A percentile compares a stretch with the other conserved stretches of the same genome.
phyloP scores from a whole-genome alignment of 2,888 invertebrate species.

The Rhamphomyia laevipes region DNA sequence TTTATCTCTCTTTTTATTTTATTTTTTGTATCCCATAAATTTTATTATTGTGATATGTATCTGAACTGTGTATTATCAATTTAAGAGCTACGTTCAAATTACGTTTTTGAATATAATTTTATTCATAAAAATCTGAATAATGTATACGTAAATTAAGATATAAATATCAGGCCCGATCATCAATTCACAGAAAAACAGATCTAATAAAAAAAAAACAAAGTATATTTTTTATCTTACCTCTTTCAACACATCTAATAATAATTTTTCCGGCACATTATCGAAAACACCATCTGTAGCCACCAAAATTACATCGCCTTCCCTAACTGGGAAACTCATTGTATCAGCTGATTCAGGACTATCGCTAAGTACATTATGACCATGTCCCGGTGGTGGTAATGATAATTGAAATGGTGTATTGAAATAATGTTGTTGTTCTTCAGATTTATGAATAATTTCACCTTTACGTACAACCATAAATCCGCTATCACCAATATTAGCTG shows the following conservation, averaged over 20 bases:
- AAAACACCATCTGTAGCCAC: constrained; percentile 97
- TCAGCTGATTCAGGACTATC: constrained; percentile 91
- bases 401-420: constrained; percentile 98
- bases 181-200: no score
- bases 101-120: no score
- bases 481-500: constrained; percentile 98
- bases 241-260: constrained; percentile 75
- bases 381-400: constrained; percentile 84
- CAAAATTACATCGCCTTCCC: constrained; percentile 88
- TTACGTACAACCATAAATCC: constrained; percentile 87
- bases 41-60: no score
- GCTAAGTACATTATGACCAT: constrained; percentile 74
- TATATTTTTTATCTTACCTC: no score
- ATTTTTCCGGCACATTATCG: constrained; percentile 89
- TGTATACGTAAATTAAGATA: no score
- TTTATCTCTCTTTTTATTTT: no score
- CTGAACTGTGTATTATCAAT: no score
- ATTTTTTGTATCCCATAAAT: no score
- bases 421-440: constrained; percentile 96
- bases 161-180: no score
- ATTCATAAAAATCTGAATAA: no score
- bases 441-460: constrained; percentile 80
- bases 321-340: constrained; percentile 70
- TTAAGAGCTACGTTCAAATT: no score
- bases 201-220: not conserved